Evolutionary conservation across 2,888 invertebrate genomes (phyloP), one percentile per base, ranked within the genome.

Genomic region (Teinopalpus imperialis): DNA sequence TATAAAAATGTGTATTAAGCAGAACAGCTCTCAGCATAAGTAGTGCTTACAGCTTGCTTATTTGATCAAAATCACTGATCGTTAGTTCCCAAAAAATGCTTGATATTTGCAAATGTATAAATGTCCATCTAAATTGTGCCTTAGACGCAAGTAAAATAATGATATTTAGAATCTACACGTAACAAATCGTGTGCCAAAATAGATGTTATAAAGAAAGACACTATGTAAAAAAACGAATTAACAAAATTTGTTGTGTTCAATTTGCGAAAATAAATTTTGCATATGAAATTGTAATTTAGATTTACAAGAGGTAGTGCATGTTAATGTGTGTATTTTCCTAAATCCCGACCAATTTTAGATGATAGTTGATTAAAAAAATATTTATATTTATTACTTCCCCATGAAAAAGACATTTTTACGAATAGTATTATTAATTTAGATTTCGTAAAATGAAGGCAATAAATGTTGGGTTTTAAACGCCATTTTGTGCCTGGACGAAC

Each of bases 371-470:
- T 77, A 62, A 69, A 68, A 68, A 71, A 72, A 67, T 77, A 80
- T 77, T 75, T 82, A 83, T 87, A 86, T 87, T 83, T 85, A 83
- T 85, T 74, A 81, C 69, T 79, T 76, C 74, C 81, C 81, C 74
- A 72, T 63, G 64, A 37, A 80, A 83, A 88, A 88, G 88, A 88
- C 88, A 88, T 88, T 87, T 88, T 88, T 88, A 88, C 88, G 83
- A 81, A 87, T 85, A 87, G 88, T 88, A 88, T 88, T 88, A 87
- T 81, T 88, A 87, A 81, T 83, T 76, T 85, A 86, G 85, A 81
- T 69, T 77, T 86, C 79, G 78, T 80, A 79, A 80, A 80, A 77
- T 69, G 53, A 79, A 72, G 86, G 83, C 86, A 78, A 77, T 81
- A 74, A 77, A 66, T 72, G 68, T 81, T 81, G 85, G 82, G 81